Evolutionary conservation across 2,797 vertebrate genomes (phyloP), one percentile per base, ranked within the genome.

Genomic region (Gadopsis bispinosus): DNA sequence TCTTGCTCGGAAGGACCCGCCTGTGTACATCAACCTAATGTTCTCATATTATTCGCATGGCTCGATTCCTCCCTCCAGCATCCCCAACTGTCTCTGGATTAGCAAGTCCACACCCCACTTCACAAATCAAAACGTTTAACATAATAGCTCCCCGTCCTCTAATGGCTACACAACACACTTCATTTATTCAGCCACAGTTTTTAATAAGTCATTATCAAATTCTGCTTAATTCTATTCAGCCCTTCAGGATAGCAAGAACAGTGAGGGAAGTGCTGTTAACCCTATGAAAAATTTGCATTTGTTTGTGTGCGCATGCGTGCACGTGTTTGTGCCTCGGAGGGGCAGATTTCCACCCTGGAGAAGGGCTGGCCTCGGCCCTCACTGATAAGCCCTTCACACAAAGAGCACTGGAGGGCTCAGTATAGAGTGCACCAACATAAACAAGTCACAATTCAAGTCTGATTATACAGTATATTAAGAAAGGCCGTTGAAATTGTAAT

Each of bases 181-280:
- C 89, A 94, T 95, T 95, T 94, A 94, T 93, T 94, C 91, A 91
- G 88, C 90, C 87, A 75, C 82, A 83, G 74, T 90, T 93, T 91
- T 93, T 93, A 94, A 94, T 93, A 95, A 94, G 91, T 92, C 92
- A 94, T 95, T 95, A 95, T 94, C 91, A 92, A 93, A 88, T 94
- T 86, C 88, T 72, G 89, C 82, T 92, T 94, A 90, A 95, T 95
- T 95, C 91, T 77, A 87, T 92, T 87, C 88, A 90, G 85, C 87
- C 91, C 86, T 80, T 74, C 62, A 90, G 92, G 85, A 88, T 50
- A 79, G 80, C 51, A 37, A 74, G 83, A 90, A 74, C 33, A 87
- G 83, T 67, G 53, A 74, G 77, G 75, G 73, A 82, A 83, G 87
- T 48, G 80, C 53, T 37, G 62, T 82, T 87, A 87, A 86, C 76